A percentile compares a stretch with the other conserved stretches of the same genome.
These are phyloP conservation scores for Aplysia californica DNA, from an alignment of 1,140 invertebrate species.

Conservation along the genomic window DNA sequence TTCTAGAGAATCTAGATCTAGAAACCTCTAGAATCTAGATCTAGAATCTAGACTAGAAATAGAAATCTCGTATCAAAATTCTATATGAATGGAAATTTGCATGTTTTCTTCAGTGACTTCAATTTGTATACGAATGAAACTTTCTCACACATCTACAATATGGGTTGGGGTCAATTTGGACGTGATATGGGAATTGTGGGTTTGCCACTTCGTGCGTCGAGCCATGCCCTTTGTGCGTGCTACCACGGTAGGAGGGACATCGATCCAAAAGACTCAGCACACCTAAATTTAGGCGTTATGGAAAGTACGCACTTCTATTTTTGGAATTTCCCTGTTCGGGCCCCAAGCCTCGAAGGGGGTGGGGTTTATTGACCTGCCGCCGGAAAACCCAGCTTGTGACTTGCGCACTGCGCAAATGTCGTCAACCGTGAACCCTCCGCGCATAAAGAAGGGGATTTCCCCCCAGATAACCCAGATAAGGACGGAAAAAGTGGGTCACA, in stretches of 20 bases:
- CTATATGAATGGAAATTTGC: not conserved
- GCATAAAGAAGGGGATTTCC: not conserved
- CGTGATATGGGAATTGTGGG: too few relatives aligned
- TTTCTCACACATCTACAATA: not conserved
- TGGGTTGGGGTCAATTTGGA: too few relatives aligned
- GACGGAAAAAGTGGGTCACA: not conserved
- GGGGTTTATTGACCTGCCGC: constrained; percentile 2
- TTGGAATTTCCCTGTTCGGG: not conserved
- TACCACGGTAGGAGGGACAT: constrained; percentile 11
- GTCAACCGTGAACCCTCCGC: not conserved
- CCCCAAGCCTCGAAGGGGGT: not conserved
- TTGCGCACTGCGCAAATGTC: not conserved
- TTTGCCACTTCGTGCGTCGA: not conserved
- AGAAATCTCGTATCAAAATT: not conserved
- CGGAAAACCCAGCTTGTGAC: not conserved
- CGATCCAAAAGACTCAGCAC: not conserved
- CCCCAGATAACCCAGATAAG: not conserved
- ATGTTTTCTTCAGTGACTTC: not conserved
- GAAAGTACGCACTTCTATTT: constrained; percentile 22
- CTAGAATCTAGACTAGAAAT: not conserved
- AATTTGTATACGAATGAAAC: not conserved
- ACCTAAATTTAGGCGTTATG: constrained; percentile 19
- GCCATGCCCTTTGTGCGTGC: constrained; percentile 9
- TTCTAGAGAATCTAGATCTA: too few relatives aligned
- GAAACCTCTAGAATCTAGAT: too few relatives aligned